phyloP scores from a whole-genome alignment of 1,140 invertebrate genomes.

The Bilobella aurantiaca region DNA sequence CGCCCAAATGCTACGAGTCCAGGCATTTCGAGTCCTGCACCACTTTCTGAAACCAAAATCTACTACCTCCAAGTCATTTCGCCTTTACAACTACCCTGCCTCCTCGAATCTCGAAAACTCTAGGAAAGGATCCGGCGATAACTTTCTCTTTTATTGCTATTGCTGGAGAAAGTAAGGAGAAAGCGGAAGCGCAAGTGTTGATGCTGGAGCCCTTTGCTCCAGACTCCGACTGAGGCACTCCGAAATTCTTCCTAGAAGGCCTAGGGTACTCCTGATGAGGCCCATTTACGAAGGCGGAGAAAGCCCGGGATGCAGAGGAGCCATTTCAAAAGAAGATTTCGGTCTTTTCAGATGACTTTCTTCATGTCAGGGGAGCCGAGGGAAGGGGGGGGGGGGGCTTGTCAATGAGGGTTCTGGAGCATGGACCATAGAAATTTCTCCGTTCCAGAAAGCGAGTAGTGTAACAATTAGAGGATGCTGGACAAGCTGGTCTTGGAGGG shows the following conservation, averaged over 20 bases:
- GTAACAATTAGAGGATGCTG: not conserved
- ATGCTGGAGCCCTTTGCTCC: not conserved
- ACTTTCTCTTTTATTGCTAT: not conserved
- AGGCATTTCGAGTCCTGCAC: constrained; percentile 51
- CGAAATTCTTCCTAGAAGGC: not conserved
- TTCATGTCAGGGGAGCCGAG: no score
- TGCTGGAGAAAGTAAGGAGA: not conserved
- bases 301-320: not conserved
- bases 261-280: not conserved
- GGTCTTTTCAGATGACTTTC: not conserved
- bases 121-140: not conserved
- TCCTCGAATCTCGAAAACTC: not conserved
- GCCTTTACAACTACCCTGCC: not conserved
- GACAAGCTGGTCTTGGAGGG: not conserved
- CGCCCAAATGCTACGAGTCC: constrained; percentile 73
- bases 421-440: not conserved
- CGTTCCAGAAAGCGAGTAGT: not conserved
- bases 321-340: not conserved
- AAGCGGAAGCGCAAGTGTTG: not conserved
- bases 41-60: not conserved
- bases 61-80: not conserved
- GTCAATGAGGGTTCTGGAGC: no score
- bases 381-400: no score
- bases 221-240: not conserved
- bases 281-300: not conserved